These are phyloP conservation scores for Myotis daubentonii DNA, from an alignment of 2,797 vertebrate species.

Conservation along the genomic window DNA sequence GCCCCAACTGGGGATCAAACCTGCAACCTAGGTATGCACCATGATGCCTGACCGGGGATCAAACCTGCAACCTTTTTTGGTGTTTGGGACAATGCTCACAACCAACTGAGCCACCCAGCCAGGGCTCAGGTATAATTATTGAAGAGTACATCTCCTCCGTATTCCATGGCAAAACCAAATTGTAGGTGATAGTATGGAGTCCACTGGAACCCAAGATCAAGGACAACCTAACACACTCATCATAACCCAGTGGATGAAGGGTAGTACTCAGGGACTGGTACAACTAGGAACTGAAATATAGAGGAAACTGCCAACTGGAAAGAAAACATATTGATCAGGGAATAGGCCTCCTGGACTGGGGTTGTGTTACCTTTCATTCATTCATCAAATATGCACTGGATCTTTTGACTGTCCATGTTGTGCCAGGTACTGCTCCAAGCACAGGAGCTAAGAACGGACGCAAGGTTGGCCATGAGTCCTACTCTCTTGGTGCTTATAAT, in stretches of 20 bases:
- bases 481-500: background rate
- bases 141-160: background rate
- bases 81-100: no score
- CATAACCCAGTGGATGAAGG: background rate
- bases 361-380: background rate
- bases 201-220: background rate
- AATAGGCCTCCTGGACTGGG: background rate
- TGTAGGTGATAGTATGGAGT: background rate
- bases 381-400: background rate
- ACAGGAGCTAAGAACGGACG: background rate
- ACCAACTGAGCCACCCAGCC: no score
- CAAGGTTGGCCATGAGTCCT: background rate
- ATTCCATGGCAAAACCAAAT: background rate
- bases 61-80: no score
- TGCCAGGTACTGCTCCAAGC: background rate
- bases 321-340: background rate
- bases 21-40: no score
- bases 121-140: background rate
- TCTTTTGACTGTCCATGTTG: background rate
- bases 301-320: background rate
- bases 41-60: no score
- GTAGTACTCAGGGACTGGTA: background rate
- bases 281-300: background rate
- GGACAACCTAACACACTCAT: background rate
- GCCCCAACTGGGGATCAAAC: no score